Conservation (phyloP, 2,113 vertebrate species). For the Hyaena hyaena region DNA sequence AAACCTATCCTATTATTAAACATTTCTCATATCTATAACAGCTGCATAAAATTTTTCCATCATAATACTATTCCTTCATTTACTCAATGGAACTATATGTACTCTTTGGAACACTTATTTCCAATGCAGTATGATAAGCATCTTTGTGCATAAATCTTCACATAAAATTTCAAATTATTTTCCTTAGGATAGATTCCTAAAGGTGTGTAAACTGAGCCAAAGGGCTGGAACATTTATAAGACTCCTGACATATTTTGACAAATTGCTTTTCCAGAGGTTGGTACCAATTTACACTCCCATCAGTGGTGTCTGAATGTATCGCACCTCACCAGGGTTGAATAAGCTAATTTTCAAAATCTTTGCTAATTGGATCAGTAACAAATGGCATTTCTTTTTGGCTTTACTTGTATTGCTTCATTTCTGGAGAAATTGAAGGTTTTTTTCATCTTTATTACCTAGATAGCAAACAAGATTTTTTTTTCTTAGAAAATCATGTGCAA, state of each 20-base stretch:
- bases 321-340: slow-evolving; percentile 28
- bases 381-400: slow-evolving; percentile 52
- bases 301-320: background rate
- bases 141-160: slow-evolving; percentile 57
- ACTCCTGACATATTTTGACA: slow-evolving; percentile 69
- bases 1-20: background rate
- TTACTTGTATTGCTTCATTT: slow-evolving; percentile 56
- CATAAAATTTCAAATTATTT: slow-evolving; percentile 54
- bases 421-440: slow-evolving; percentile 42
- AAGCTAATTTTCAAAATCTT: slow-evolving; percentile 70
- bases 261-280: slow-evolving; percentile 60
- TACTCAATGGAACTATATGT: background rate
- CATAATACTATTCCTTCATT: background rate
- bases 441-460: slow-evolving; percentile 43
- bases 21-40: background rate
- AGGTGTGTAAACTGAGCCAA: slow-evolving; percentile 10
- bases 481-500: slow-evolving; percentile 42
- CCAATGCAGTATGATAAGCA: background rate
- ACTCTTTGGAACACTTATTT: slow-evolving; percentile 51
- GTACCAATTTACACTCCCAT: slow-evolving; percentile 54
- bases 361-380: slow-evolving; percentile 70
- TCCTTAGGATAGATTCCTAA: slow-evolving; percentile 33
- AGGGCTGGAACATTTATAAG: slow-evolving; percentile 27
- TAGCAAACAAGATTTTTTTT: slow-evolving; percentile 29
- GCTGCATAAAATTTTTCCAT: background rate